Evolutionary conservation across 1,140 invertebrate species (phyloP).

Genomic region (Mamestra configurata): DNA sequence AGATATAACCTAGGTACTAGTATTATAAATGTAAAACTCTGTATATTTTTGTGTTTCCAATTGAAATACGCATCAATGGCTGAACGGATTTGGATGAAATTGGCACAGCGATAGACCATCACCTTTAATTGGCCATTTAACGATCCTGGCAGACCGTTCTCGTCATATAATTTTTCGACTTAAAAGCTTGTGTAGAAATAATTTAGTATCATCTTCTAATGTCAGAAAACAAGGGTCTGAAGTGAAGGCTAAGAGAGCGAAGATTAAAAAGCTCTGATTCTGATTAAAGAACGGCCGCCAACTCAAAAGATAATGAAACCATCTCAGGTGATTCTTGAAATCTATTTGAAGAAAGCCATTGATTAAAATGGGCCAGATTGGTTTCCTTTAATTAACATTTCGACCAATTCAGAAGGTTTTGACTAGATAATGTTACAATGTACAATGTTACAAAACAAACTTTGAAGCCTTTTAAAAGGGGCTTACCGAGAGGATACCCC

Average conservation of each 20-base stretch:
- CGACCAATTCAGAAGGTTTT: neutral
- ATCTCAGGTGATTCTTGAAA: slow-evolving; percentile 4
- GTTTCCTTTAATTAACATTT: slow-evolving; percentile 1
- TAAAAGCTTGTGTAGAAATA: too few species aligned
- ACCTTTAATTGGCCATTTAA: too few species aligned
- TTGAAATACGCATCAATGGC: too few species aligned
- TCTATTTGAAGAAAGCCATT: neutral
- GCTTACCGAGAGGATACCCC: neutral
- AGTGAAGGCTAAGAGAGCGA: neutral
- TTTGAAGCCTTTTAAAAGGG: neutral
- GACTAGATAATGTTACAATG: neutral
- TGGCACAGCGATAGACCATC: too few species aligned
- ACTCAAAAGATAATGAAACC: slow-evolving; percentile 30
- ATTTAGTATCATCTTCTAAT: too few species aligned
- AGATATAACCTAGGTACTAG: too few species aligned
- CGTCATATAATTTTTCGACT: too few species aligned
- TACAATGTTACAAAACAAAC: neutral
- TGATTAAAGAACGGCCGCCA: slow-evolving; percentile 15
- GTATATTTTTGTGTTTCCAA: too few species aligned
- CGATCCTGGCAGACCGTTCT: too few species aligned
- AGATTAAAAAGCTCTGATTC: slow-evolving; percentile 21
- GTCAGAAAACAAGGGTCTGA: too few species aligned
- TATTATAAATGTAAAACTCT: too few species aligned
- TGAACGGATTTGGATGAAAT: too few species aligned
- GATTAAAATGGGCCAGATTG: slow-evolving; percentile 1